phyloP scores from a whole-genome alignment of 1,140 invertebrate genomes.

The Muscidifurax raptorellus region DNA sequence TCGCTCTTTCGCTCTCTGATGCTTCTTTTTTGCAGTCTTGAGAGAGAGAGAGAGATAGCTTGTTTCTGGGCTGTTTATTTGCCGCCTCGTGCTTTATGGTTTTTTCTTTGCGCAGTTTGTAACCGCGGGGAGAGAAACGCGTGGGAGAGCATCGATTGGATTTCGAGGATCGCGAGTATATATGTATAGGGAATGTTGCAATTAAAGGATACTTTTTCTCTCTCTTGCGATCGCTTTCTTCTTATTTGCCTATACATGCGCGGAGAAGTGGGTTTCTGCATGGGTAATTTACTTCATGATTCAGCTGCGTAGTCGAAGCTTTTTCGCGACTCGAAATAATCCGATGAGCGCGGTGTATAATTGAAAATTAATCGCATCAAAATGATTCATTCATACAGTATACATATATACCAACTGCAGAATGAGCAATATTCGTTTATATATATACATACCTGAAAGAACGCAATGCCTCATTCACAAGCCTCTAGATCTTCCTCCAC shows the following conservation, averaged over 20 bases:
- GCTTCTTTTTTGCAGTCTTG: background rate
- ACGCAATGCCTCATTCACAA: background rate
- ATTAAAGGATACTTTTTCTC: slow-evolving; percentile 39
- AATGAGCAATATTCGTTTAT: background rate
- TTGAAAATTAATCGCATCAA: too few species aligned
- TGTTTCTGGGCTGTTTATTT: slow-evolving; percentile 10
- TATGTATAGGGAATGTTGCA: background rate
- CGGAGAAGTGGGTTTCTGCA: too few species aligned
- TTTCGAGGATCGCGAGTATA: slow-evolving; percentile 49
- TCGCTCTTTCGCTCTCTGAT: slow-evolving; percentile 29
- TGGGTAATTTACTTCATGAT: too few species aligned
- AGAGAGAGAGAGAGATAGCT: too few species aligned
- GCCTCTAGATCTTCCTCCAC: background rate
- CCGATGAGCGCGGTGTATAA: too few species aligned
- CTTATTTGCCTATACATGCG: too few species aligned
- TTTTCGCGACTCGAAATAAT: too few species aligned
- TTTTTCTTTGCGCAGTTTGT: slow-evolving; percentile 12
- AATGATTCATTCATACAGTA: background rate
- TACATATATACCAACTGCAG: too few species aligned
- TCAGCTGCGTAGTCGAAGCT: background rate
- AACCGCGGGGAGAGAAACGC: slow-evolving; percentile 15
- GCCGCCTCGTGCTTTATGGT: background rate
- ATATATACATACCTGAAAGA: background rate
- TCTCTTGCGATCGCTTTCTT: too few species aligned
- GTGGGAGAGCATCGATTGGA: slow-evolving; percentile 52